Evolutionary conservation across 2,888 invertebrate species (phyloP).

Genomic region (Choreutis nemorana): DNA sequence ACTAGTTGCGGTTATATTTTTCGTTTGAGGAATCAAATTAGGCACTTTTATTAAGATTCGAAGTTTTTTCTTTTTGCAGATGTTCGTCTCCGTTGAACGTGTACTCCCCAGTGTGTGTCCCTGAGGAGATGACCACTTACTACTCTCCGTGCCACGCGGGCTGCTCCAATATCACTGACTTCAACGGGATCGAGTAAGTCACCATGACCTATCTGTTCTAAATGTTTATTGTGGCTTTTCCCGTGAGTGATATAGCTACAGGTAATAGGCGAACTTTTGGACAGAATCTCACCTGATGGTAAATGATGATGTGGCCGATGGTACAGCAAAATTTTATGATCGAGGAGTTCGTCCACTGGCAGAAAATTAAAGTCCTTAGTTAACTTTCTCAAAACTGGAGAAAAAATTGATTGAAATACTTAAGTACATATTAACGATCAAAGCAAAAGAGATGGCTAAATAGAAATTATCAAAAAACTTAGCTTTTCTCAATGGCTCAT

Average conservation of each 20-base stretch:
- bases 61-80: slow-evolving; percentile 8
- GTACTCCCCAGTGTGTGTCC: slow-evolving; percentile 9
- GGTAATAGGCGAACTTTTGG: not conserved
- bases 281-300: not conserved
- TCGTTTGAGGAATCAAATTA: too few relatives aligned
- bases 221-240: not conserved
- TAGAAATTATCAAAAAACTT: not conserved
- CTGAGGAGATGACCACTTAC: slow-evolving; percentile 6
- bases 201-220: not conserved
- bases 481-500: not conserved
- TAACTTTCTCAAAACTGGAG: not conserved
- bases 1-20: too few relatives aligned
- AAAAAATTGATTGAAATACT: too few relatives aligned
- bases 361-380: not conserved
- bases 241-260: not conserved
- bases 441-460: not conserved
- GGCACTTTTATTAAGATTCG: too few relatives aligned
- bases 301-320: too few relatives aligned
- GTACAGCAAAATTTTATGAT: not conserved
- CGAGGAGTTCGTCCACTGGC: not conserved
- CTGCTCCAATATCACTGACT: not conserved
- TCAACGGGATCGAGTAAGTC: slow-evolving; percentile 1
- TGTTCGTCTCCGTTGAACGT: slow-evolving; percentile 14
- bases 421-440: too few relatives aligned
- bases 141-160: slow-evolving; percentile 9